Evolutionary conservation across 2,797 vertebrate species (phyloP).

Genomic region (Sebastes nivosus): DNA sequence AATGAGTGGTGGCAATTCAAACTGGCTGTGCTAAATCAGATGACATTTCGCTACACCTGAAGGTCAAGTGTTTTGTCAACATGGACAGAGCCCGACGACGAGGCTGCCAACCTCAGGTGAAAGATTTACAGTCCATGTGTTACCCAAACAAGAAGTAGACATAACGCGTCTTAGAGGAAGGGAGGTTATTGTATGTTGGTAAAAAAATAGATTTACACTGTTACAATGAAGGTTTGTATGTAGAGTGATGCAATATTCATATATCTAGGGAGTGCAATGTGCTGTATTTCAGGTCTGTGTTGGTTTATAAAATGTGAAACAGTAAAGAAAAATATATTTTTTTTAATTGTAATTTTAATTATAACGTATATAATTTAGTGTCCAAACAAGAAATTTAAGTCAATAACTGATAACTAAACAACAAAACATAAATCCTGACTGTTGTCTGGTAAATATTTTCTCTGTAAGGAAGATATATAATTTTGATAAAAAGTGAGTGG

Average conservation of each 20-base stretch:
- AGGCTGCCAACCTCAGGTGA: constrained; percentile 42
- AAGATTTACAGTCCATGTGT: constrained; percentile 50
- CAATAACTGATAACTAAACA: background rate
- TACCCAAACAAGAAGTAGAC: constrained; percentile 36
- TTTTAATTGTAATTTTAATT: too few relatives aligned
- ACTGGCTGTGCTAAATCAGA: constrained; percentile 73
- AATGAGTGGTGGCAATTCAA: constrained; percentile 70
- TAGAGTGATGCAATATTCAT: background rate
- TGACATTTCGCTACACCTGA: constrained; percentile 79
- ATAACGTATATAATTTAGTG: background rate
- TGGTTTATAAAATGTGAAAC: background rate
- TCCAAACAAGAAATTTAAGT: background rate
- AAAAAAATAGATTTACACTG: background rate
- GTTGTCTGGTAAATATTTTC: too few relatives aligned
- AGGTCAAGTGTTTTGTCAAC: constrained; percentile 83
- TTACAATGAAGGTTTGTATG: background rate
- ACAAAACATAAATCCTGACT: too few relatives aligned
- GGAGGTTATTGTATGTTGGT: background rate
- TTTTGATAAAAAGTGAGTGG: too few relatives aligned
- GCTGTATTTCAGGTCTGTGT: background rate
- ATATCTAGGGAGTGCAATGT: background rate
- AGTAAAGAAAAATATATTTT: background rate
- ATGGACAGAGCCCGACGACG: constrained; percentile 41
- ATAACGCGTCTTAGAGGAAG: background rate
- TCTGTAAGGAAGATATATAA: too few relatives aligned